Evolutionary conservation across 1,140 invertebrate species (phyloP), one percentile per base, ranked within the genome.

Genomic region (Alviniconcha marisindica): DNA sequence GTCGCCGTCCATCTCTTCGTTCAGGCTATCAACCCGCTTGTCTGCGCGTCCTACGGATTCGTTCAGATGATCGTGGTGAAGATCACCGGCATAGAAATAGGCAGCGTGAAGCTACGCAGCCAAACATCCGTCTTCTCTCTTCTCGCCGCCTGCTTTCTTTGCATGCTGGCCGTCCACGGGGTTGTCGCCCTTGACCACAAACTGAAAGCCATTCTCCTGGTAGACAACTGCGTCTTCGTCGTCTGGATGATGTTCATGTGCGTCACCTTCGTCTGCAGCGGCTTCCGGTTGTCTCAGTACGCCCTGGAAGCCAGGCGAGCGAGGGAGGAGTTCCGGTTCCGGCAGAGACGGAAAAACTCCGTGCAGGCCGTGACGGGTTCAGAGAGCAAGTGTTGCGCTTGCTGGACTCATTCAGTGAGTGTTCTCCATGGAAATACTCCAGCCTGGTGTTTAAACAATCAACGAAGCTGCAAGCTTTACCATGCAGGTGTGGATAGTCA

Each of bases 291-390:
- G n/a, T 76, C 73, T 1, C 40, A 76, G 42, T 76, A 76, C 73
- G 73, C 73, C 7, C 44, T 21, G 73, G 73, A 76, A 33, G 73
- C 73, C 73, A 76, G 31, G n/a, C 73, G 31, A 24, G 73, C 73
- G 4, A 76, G 40, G 44, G 38, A 76, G 44, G 73, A 40, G n/a
- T 76, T 51, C 21, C 69, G 38, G 33, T 40, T 40, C 36, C 38
- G 69, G 36, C 69, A 71, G 36, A 71, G 18, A 18, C 33, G 69
- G 24, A 71, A 71, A 40, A 42, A 12, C 14, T 48, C 44, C 5
- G 44, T n/a, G n/a, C n/a, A n/a, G n/a, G n/a, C n/a, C n/a, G 14
- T 60, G 24, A 1, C 63, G 0, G 2, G 5, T 33, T 66, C 63
- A 18, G 31, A 66, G 18, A 7, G 18, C 36, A 7, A 10, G 18